Base-by-base conservation (phyloP, 2,797 vertebrate species). In the Discoglossus pictus region DNA sequence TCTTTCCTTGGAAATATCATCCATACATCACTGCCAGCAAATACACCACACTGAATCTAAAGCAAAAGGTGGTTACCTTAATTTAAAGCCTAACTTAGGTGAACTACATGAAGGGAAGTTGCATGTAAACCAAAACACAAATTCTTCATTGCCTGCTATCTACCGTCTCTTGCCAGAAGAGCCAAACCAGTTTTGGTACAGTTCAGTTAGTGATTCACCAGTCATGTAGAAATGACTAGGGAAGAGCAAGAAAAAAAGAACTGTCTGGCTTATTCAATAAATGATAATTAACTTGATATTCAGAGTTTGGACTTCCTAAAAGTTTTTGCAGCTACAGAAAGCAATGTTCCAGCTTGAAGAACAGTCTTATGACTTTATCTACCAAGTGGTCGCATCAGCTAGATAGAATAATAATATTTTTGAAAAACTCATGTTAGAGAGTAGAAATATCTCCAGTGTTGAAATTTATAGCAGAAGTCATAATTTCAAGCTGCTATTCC, bases 281-380 rank as follows among this genome's bases (percentile, higher is more conserved):
- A 27, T 0, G 59, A 84, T 1, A 3, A 35, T 73, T 0, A 73
- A 54, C 76, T 86, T 13, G 79, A 80, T 39, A 44, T 80, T 24
- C 79, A 70, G 63, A 76, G 75, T 0, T 59, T 42, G 39, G 39
- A 42, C 39, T 42, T 42, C 12, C 39, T 42, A 5, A 31, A 31
- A 4, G 8, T 4, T 31, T 31, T 8, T 31, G 4, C 27, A 4
- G 27, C 27, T 31, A 8, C 27, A 31, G 27, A 8, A 31, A n/a
- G n/a, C n/a, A n/a, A n/a, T n/a, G 27, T 8, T 31, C 8, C 27
- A 8, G 27, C 8, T 31, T 31, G 4, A 31, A 31, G 27, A 31
- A 4, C 8, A 31, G 27, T 4, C 27, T 4, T 31, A 31, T 31
- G 27, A 8, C 27, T 31, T 31, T 8, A 31, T 31, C n/a, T n/a